These are phyloP conservation scores for Lepidonotus clava DNA, from an alignment of 2,888 invertebrate genomes.

Conservation along the genomic window DNA sequence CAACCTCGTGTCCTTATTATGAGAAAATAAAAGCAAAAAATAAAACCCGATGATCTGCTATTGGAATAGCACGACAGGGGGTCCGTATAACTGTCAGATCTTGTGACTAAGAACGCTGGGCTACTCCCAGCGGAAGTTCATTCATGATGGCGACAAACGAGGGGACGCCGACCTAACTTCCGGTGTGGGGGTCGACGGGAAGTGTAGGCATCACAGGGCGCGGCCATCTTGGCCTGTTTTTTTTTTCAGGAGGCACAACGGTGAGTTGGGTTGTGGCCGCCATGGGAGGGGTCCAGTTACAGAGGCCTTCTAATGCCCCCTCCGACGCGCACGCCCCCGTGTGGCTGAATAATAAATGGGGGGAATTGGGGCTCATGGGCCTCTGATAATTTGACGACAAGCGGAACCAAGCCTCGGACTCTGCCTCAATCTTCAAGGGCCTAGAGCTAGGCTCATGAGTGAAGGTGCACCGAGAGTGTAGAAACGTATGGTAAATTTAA, in stretches of 20 bases:
- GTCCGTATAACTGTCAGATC: too few species aligned
- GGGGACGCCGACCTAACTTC: neutral
- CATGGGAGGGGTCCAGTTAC: neutral
- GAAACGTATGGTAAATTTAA: too few species aligned
- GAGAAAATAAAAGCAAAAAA: too few species aligned
- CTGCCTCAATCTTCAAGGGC: too few species aligned
- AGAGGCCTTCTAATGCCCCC: neutral
- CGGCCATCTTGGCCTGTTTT: neutral
- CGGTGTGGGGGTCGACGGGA: neutral
- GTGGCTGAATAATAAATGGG: neutral
- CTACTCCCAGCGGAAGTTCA: too few species aligned
- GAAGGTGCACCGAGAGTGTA: too few species aligned
- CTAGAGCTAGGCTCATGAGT: too few species aligned
- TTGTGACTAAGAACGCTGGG: too few species aligned
- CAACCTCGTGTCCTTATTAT: too few species aligned
- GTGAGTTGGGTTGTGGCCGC: neutral
- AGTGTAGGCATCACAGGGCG: neutral
- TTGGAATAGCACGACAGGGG: too few species aligned
- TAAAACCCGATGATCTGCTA: too few species aligned
- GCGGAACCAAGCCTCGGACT: neutral
- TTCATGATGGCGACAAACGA: neutral
- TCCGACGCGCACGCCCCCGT: neutral
- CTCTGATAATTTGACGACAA: neutral
- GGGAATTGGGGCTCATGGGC: neutral
- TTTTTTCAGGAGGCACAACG: neutral